Conservation (phyloP, 23 tunicate species). For the Aplidium turbinatum region DNA sequence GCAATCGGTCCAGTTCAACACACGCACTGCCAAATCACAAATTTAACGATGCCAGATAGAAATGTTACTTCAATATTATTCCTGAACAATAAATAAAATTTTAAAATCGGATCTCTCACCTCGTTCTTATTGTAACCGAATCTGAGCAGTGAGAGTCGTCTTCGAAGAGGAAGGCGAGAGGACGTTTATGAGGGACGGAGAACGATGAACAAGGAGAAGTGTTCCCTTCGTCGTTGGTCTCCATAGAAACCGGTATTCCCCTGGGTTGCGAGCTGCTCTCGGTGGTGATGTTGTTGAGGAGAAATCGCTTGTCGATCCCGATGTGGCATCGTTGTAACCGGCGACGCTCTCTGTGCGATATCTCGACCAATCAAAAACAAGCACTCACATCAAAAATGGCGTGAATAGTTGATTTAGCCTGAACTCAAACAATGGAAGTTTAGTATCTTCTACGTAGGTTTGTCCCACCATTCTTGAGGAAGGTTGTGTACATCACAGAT, state of each 20-base stretch:
- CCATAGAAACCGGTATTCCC: constrained; percentile 53
- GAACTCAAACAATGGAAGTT: no score
- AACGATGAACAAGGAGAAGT: neutral
- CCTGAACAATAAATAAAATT: no score
- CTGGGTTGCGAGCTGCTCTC: constrained; percentile 5
- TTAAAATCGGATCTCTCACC: no score
- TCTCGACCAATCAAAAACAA: neutral
- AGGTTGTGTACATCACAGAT: no score
- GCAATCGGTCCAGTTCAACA: no score
- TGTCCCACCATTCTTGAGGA: no score
- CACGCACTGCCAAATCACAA: no score
- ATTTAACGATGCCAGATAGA: no score
- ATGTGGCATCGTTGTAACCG: constrained; percentile 81
- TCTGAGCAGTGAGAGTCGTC: constrained; percentile 82
- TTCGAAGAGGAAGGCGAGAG: constrained; percentile 76
- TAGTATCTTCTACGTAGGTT: no score
- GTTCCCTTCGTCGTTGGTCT: neutral
- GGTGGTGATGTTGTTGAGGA: constrained; percentile 32
- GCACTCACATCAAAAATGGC: no score
- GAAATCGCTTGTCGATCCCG: constrained; percentile 69
- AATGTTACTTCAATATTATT: no score
- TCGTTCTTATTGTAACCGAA: constrained; percentile 62
- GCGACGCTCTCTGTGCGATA: constrained; percentile 56
- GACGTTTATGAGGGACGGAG: constrained; percentile 35
- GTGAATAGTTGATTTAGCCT: no score